phyloP scores from a whole-genome alignment of 2,888 invertebrate species.

The Parapristionchus giblindavisi region DNA sequence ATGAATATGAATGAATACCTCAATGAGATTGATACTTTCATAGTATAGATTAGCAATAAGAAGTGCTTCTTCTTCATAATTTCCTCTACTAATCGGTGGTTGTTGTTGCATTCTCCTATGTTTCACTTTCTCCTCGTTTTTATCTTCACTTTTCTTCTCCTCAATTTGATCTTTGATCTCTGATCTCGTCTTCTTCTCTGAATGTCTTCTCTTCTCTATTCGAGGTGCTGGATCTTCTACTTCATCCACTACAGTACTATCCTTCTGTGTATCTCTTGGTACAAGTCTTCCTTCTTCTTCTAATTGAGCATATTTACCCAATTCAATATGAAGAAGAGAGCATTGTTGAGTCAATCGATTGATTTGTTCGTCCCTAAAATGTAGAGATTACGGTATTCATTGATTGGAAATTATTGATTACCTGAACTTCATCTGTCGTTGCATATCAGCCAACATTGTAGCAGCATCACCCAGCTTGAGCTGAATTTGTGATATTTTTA shows the following conservation, averaged over 20 bases:
- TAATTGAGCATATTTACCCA: constrained; percentile 41
- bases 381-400: not conserved
- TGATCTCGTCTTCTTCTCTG: not conserved
- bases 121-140: not conserved
- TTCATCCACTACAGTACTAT: not conserved
- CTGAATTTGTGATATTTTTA: too few relatives aligned
- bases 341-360: constrained; percentile 59
- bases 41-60: constrained; percentile 58
- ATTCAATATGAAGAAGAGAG: constrained; percentile 59
- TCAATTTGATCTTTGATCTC: constrained; percentile 31
- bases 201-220: not conserved
- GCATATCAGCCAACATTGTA: not conserved
- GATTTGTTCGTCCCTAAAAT: constrained; percentile 64
- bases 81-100: not conserved
- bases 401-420: not conserved
- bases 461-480: constrained; percentile 36
- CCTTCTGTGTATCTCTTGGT: not conserved
- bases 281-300: constrained; percentile 29
- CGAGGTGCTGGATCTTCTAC: not conserved
- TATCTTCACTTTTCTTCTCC: not conserved
- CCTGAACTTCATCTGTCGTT: constrained; percentile 29
- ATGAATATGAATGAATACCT: constrained; percentile 39
- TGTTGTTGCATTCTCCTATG: not conserved
- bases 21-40: constrained; percentile 54
- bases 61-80: constrained; percentile 48